Base-by-base conservation (phyloP, 2,888 invertebrate species). In the Oxyteleia sp. region DNA sequence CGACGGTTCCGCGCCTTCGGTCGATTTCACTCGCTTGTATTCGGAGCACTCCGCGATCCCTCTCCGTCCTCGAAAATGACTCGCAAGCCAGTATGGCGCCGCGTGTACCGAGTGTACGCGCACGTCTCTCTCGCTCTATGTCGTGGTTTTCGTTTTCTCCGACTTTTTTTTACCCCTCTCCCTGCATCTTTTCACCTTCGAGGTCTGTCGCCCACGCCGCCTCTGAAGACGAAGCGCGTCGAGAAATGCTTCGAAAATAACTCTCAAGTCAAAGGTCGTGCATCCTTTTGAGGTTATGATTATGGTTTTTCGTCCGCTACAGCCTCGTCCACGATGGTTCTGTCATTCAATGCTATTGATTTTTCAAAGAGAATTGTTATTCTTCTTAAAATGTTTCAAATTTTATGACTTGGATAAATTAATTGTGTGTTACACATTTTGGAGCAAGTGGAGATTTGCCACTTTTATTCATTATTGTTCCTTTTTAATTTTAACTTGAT, bases 81-180 rank as follows among this genome's bases (percentile, higher is more conserved):
- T 69, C 45, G 72, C 64, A 71, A 81, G 74, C 78, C 74, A 81
- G 76, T 72, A 84, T 78, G 81, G 84, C 84, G 84, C 78, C 72
- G 78, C 68, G 35, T 23, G 63, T 20, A 18, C 18, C 7, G 8
- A 16, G 45, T 18, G 8, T 49, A 51, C 63, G 66, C 57, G 75
- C 53, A 11, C 51, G 47, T 78, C 55, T 71, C 35, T 59, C 66
- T 71, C 57, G 23, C 20, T n/a, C n/a, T n/a, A n/a, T n/a, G n/a
- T n/a, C n/a, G 32, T 7, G 35, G 5, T 66, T 61, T 32, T 47
- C 59, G 69, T 72, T 59, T 45, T 66, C 72, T 66, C 53, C 20
- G 15, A 26, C 45, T 49, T 41, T 61, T 41, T 79, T 41, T 47
- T n/a, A n/a, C 29, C 15, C 35, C 71, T 35, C 41, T 59, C 72